phyloP scores from a whole-genome alignment of 2,888 invertebrate genomes.

The Dryobotodes eremita region DNA sequence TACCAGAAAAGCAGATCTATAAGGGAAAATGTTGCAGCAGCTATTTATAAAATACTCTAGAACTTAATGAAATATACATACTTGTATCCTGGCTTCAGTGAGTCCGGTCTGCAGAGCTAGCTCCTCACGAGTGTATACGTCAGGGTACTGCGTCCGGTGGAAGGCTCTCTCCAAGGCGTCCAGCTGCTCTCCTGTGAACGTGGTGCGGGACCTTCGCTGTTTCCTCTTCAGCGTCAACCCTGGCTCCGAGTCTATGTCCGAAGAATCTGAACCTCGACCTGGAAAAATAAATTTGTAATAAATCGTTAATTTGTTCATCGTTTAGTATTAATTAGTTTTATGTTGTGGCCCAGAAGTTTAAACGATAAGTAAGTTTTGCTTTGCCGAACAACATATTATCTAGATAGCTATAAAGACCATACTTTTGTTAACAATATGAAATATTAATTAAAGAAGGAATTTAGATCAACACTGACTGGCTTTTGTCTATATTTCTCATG shows the following conservation, averaged over 20 bases:
- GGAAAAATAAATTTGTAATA: slow-evolving; percentile 40
- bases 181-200: slow-evolving; percentile 97
- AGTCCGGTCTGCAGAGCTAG: slow-evolving; percentile 97
- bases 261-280: slow-evolving; percentile 89
- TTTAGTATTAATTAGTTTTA: background rate
- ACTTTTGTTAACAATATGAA: background rate
- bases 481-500: slow-evolving; percentile 60
- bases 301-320: slow-evolving; percentile 4
- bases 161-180: slow-evolving; percentile 98
- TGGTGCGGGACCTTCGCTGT: slow-evolving; percentile 97
- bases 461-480: background rate
- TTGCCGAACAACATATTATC: background rate
- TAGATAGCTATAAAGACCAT: background rate
- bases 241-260: slow-evolving; percentile 97
- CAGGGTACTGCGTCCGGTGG: slow-evolving; percentile 98
- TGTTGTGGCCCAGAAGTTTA: background rate
- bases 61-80: slow-evolving; percentile 73
- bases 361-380: background rate
- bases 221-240: slow-evolving; percentile 97
- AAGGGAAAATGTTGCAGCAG: background rate
- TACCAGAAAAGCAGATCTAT: background rate
- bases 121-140: slow-evolving; percentile 98
- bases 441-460: background rate
- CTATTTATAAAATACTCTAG: background rate
- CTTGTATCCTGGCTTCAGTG: slow-evolving; percentile 98